phyloP scores from a whole-genome alignment of 1,140 invertebrate genomes.

The Eurosta solidaginis region DNA sequence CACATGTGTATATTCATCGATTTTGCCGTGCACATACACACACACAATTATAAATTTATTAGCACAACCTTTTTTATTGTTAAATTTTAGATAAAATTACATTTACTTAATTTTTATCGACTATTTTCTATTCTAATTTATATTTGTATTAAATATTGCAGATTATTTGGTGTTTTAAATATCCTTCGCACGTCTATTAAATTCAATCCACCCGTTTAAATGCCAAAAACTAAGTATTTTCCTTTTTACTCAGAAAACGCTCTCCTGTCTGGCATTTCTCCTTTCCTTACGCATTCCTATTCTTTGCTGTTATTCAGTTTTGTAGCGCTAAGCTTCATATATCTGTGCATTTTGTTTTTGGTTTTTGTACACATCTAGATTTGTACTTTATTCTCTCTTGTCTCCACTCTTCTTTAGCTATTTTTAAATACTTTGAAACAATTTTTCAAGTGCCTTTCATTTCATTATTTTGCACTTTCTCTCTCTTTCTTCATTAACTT shows the following conservation, averaged over 20 bases:
- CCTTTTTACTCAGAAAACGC: not conserved
- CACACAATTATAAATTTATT: not conserved
- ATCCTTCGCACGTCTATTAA: not conserved
- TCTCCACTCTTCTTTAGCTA: not conserved
- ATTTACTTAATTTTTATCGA: not conserved
- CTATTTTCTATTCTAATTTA: not conserved
- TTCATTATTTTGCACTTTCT: not conserved
- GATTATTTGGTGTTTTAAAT: slow-evolving; percentile 1
- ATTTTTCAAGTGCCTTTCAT: not conserved
- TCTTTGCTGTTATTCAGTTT: slow-evolving; percentile 11
- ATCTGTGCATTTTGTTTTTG: no score
- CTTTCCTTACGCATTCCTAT: not conserved
- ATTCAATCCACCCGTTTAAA: not conserved
- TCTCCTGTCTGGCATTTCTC: not conserved
- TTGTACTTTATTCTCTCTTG: no score
- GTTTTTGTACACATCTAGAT: not conserved
- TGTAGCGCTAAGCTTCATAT: no score
- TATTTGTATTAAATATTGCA: no score
- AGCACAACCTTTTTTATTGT: slow-evolving; percentile 8
- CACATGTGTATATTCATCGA: not conserved
- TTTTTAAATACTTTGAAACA: not conserved
- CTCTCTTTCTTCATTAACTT: not conserved
- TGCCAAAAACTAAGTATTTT: slow-evolving; percentile 14
- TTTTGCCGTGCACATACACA: not conserved
- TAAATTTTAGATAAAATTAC: no score